Evolutionary conservation across 2,113 vertebrate genomes (phyloP), one percentile per base, ranked within the genome.

Genomic region (Rhinichthys klamathensis): DNA sequence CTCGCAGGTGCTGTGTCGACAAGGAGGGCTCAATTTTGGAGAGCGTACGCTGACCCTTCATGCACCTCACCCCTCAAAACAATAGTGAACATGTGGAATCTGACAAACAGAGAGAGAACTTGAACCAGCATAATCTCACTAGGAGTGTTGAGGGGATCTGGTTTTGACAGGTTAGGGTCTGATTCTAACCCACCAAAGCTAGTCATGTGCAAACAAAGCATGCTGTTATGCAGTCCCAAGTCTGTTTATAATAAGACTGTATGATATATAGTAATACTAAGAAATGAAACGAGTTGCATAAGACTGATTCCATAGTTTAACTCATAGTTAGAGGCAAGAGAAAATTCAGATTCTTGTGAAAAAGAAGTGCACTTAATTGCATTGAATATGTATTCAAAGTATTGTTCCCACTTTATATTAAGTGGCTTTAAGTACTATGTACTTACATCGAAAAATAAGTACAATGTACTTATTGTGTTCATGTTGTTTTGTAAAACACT

Each of bases 31-130:
- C 83, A 78, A 56, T 72, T 84, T 80, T 65, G 44, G 32, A 73
- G 72, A 25, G 38, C n/a, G 18, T 27, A 30, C 82, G 32, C 75
- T 86, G 80, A 82, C 65, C 38, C 27, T 81, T 23, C 2, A 35
- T 46, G 12, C 63, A n/a, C 63, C 44, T 13, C 16, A 69, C 6
- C 65, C 27, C 2, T 70, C 80, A 82, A 82, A 70, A 82, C 65
- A 82, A 82, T 3, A 3, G 23, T 82, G 67, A 56, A 72, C 46
- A 69, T 82, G 65, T 72, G 46, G 65, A 82, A 82, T 82, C 61
- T 82, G 80, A 72, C 80, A 81, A 27, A 81, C 13, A 11, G 44
- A 32, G 61, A 13, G 79, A 49, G 41, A 32, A 13, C 3, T 2
- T 30, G 5, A 54, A 82, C 25, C 63, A 46, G 69, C 27, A 35